Evolutionary conservation across 2,113 vertebrate species (phyloP).

Genomic region (Lampris incognitus): DNA sequence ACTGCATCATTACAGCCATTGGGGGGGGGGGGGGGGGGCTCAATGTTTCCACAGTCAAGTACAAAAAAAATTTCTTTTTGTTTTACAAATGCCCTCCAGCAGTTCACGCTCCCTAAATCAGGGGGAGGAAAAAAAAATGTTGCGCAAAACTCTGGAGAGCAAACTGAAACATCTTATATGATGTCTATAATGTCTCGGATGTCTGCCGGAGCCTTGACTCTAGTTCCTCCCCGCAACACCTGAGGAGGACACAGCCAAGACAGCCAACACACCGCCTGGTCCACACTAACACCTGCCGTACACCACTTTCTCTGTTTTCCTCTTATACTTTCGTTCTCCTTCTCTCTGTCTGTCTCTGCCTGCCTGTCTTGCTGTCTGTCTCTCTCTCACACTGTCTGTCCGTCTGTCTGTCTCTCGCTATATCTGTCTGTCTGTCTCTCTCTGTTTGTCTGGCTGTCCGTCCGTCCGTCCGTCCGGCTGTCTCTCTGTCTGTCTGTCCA

Average conservation of each 20-base stretch:
- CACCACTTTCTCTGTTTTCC: slow-evolving; percentile 30
- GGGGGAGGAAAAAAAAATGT: slow-evolving; percentile 9
- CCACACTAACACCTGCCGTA: slow-evolving; percentile 37
- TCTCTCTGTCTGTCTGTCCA: no score
- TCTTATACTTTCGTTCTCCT: not conserved
- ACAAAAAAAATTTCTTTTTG: slow-evolving; percentile 62
- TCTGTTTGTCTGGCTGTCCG: no score
- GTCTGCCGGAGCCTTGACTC: slow-evolving; percentile 66
- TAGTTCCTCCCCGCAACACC: slow-evolving; percentile 61
- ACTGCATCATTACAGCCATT: slow-evolving; percentile 65
- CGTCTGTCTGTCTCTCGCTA: slow-evolving; percentile 37
- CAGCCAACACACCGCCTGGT: slow-evolving; percentile 68
- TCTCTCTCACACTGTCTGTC: slow-evolving; percentile 28
- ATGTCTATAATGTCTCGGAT: slow-evolving; percentile 75
- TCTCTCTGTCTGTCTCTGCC: slow-evolving; percentile 41
- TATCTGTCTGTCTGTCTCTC: no score
- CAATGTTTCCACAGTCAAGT: slow-evolving; percentile 71
- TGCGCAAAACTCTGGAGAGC: slow-evolving; percentile 68
- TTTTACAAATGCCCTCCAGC: slow-evolving; percentile 75
- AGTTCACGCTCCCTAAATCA: slow-evolving; percentile 52
- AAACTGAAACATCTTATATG: slow-evolving; percentile 75
- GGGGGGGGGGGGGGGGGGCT: slow-evolving; percentile 61
- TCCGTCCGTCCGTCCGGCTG: no score
- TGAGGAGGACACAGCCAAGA: slow-evolving; percentile 73
- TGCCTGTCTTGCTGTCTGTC: slow-evolving; percentile 30